Conservation (phyloP, 2,797 vertebrate species). For the Notamacropus eugenii region DNA sequence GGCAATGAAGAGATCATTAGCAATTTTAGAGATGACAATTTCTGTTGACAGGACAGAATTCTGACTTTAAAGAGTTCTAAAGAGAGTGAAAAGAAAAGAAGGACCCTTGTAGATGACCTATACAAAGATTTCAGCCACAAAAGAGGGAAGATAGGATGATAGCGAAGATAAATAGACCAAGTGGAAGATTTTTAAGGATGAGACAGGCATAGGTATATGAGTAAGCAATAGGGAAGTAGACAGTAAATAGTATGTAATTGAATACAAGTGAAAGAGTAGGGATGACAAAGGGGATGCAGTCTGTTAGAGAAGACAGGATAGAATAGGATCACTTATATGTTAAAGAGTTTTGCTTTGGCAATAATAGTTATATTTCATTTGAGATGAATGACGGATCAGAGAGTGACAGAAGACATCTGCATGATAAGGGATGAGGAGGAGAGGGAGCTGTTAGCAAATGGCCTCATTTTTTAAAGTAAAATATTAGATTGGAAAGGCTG, state of each 20-base stretch:
- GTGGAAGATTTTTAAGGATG: background rate
- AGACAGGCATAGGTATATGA: background rate
- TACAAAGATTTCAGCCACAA: background rate
- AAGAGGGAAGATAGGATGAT: background rate
- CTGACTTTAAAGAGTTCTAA: too few species aligned
- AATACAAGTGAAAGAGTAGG: background rate
- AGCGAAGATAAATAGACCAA: background rate
- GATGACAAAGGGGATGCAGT: background rate
- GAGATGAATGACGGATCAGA: background rate
- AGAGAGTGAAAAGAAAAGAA: background rate
- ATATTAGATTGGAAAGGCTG: background rate
- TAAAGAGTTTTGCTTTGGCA: background rate
- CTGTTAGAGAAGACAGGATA: background rate
- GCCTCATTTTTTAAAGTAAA: background rate
- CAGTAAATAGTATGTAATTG: background rate
- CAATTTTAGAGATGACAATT: background rate
- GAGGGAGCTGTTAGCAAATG: background rate
- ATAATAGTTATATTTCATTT: background rate
- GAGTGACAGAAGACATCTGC: background rate
- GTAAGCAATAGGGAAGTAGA: background rate
- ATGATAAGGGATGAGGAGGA: background rate
- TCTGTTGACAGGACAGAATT: background rate
- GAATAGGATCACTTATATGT: background rate
- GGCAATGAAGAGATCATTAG: background rate
- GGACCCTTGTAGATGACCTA: background rate